Evolutionary conservation across 30 jellyfish, hydroid and myxozoan species (phyloP).

Genomic region (Rhopilema esculentum): DNA sequence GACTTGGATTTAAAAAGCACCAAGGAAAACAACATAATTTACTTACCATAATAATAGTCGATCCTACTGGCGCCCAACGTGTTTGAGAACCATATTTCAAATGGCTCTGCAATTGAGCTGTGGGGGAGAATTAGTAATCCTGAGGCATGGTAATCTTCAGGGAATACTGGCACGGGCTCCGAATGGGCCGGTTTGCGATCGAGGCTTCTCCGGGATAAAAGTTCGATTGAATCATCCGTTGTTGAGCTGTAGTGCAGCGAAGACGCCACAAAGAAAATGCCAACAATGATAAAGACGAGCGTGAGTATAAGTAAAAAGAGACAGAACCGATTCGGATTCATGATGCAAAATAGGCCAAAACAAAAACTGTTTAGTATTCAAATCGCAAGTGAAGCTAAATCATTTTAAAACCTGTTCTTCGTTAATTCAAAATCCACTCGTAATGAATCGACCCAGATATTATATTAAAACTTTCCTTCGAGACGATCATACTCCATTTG

Average conservation of each 20-base stretch:
- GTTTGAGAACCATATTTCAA: slow-evolving; percentile 96
- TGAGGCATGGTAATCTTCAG: slow-evolving; percentile 90
- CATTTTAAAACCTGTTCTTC: too few relatives aligned
- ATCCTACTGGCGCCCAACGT: slow-evolving; percentile 82
- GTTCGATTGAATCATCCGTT: slow-evolving; percentile 2
- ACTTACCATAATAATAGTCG: slow-evolving; percentile 95
- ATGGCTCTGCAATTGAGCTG: slow-evolving; percentile 96
- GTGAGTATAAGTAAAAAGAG: slow-evolving; percentile 29
- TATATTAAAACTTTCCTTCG: too few relatives aligned
- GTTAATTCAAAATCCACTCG: too few relatives aligned
- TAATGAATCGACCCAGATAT: too few relatives aligned
- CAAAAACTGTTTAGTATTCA: not conserved
- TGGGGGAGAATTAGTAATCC: slow-evolving; percentile 94
- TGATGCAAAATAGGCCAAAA: not conserved
- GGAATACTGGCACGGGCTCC: slow-evolving; percentile 78
- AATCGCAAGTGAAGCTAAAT: too few relatives aligned
- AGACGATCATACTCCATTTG: not conserved
- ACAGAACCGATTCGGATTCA: slow-evolving; percentile 51
- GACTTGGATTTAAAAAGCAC: too few relatives aligned
- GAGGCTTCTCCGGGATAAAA: slow-evolving; percentile 5
- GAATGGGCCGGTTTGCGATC: slow-evolving; percentile 10
- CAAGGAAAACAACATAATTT: not conserved
- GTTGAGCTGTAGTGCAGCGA: slow-evolving; percentile 28
- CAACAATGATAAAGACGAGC: slow-evolving; percentile 35
- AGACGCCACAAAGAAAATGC: slow-evolving; percentile 53